phyloP scores from a whole-genome alignment of 2,888 invertebrate species.

The Clivina fossor region DNA sequence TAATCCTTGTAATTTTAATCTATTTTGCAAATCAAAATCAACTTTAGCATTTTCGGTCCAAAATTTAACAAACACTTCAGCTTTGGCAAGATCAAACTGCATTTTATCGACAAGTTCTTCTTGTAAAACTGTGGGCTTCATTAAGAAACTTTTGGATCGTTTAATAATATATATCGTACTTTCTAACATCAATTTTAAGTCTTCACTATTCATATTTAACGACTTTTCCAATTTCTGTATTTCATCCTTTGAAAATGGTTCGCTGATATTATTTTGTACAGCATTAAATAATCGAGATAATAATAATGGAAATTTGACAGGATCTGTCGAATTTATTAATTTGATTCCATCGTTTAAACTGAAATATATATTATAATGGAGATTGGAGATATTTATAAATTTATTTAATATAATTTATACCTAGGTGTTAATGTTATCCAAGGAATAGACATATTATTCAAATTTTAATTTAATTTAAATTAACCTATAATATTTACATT shows the following conservation, averaged over 20 bases:
- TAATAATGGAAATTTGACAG: slow-evolving; percentile 44
- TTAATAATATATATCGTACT: slow-evolving; percentile 52
- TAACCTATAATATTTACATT: no score
- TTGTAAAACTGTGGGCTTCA: slow-evolving; percentile 59
- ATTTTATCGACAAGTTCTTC: slow-evolving; percentile 56
- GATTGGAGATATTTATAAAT: background rate
- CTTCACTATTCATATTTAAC: slow-evolving; percentile 41
- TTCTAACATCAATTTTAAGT: slow-evolving; percentile 41
- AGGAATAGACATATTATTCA: slow-evolving; percentile 20
- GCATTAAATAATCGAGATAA: slow-evolving; percentile 42
- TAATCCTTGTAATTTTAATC: slow-evolving; percentile 56
- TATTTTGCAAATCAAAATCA: slow-evolving; percentile 55
- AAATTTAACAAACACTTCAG: slow-evolving; percentile 57
- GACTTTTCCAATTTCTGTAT: slow-evolving; percentile 43
- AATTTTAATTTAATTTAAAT: no score
- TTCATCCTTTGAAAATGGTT: slow-evolving; percentile 45
- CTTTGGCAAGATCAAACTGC: slow-evolving; percentile 56
- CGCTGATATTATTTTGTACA: slow-evolving; percentile 39
- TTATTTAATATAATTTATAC: slow-evolving; percentile 5
- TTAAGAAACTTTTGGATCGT: slow-evolving; percentile 56
- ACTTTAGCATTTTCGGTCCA: slow-evolving; percentile 59
- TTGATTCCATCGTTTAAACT: slow-evolving; percentile 47
- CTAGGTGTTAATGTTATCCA: slow-evolving; percentile 20
- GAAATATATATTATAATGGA: slow-evolving; percentile 33
- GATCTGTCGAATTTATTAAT: slow-evolving; percentile 45